A percentile compares a stretch with the other conserved stretches of the same genome.
Evolutionary conservation across 2,797 vertebrate genomes (phyloP).

Genomic region (Setipinna tenuifilis): DNA sequence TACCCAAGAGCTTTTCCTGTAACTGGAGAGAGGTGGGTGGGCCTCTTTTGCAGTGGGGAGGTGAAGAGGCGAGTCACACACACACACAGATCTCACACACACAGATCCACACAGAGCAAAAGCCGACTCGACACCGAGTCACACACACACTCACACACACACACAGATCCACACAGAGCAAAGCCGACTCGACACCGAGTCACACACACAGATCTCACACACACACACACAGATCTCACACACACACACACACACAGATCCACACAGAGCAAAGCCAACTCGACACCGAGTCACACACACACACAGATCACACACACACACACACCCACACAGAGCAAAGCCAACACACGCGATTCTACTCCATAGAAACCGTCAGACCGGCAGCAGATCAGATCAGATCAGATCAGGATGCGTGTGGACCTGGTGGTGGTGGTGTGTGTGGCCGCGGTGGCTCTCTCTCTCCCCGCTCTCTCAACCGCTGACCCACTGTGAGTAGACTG

Average conservation of each 20-base stretch:
- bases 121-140: neutral
- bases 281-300: neutral
- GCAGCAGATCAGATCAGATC: neutral
- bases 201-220: neutral
- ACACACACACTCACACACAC: neutral
- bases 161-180: neutral
- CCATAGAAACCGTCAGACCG: neutral
- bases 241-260: neutral
- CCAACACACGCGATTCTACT: neutral
- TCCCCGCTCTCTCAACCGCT: conserved; percentile 30
- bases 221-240: neutral
- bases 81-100: too few species aligned
- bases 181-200: too few species aligned
- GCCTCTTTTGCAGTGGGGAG: neutral
- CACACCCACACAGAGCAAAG: neutral
- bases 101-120: too few species aligned
- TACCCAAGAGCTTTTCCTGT: neutral
- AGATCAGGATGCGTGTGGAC: conserved; percentile 6
- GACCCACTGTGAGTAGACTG: too few species aligned
- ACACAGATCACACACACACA: neutral
- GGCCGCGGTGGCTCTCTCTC: conserved; percentile 58
- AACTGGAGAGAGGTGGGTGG: neutral
- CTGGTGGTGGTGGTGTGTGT: conserved; percentile 50
- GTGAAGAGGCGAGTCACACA: too few species aligned
- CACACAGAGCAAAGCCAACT: neutral